Evolutionary conservation across 2,797 vertebrate species (phyloP).

Genomic region (Simalia tracyae): DNA sequence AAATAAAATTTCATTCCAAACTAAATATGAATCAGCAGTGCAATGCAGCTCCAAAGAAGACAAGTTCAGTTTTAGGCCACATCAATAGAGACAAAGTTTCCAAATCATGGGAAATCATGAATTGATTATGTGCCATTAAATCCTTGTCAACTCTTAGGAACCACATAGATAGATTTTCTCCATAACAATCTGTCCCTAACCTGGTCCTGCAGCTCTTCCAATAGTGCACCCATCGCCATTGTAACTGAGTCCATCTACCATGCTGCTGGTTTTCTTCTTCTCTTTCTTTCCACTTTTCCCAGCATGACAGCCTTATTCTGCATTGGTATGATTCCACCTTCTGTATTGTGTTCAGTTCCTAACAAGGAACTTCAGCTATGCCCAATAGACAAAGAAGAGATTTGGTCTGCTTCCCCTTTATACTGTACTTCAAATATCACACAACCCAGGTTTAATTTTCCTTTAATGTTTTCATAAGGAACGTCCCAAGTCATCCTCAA

Average conservation of each 20-base stretch:
- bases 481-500: slow-evolving; percentile 39
- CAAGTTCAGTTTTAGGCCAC: background rate
- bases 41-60: background rate
- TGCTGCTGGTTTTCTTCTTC: background rate
- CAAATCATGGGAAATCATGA: no score
- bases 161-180: no score
- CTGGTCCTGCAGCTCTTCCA: no score
- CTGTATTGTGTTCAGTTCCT: no score
- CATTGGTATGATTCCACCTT: background rate
- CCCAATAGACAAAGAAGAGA: slow-evolving; percentile 44
- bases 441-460: background rate
- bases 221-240: no score
- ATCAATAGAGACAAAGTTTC: background rate
- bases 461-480: background rate
- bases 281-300: background rate
- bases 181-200: no score
- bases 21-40: background rate
- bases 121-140: no score
- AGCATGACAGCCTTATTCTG: background rate
- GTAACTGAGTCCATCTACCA: background rate
- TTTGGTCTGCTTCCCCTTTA: slow-evolving; percentile 12
- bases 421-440: background rate
- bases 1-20: background rate
- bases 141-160: no score
- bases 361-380: background rate